Conservation (phyloP, 2,888 invertebrate genomes). For the Didymodactylos carnosus region DNA sequence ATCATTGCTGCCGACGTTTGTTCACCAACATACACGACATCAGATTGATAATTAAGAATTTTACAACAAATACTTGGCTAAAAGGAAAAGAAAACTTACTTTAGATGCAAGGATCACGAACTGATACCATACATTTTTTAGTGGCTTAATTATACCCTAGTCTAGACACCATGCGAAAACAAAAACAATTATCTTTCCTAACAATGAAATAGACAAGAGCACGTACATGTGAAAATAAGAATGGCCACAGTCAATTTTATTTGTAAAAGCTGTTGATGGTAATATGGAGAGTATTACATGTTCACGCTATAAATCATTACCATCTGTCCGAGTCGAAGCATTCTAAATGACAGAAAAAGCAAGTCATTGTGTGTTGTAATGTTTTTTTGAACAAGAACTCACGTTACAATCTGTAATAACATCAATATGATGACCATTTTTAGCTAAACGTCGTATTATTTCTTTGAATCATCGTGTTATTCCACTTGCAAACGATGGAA, state of each 20-base stretch:
- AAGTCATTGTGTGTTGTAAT: no score
- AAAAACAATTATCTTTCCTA: no score
- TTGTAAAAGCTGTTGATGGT: neutral
- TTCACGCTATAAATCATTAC: neutral
- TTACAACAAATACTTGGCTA: no score
- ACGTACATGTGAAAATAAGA: slow-evolving; percentile 6
- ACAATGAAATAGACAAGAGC: no score
- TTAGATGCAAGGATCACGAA: no score
- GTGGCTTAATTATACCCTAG: no score
- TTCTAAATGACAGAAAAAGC: no score
- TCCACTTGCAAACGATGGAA: slow-evolving; percentile 11
- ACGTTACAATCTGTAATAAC: slow-evolving; percentile 6
- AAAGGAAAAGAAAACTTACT: no score
- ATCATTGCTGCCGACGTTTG: slow-evolving; percentile 5
- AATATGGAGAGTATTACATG: neutral
- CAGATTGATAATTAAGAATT: slow-evolving; percentile 7
- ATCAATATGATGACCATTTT: neutral
- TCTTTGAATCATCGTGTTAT: slow-evolving; percentile 10
- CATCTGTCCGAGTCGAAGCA: no score
- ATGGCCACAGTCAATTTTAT: slow-evolving; percentile 6
- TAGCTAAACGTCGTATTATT: slow-evolving; percentile 1
- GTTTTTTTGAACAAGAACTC: no score
- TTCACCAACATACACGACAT: slow-evolving; percentile 5
- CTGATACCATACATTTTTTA: no score
- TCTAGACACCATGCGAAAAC: no score